phyloP scores from a whole-genome alignment of 1,140 invertebrate genomes.

The Colletes gigas region DNA sequence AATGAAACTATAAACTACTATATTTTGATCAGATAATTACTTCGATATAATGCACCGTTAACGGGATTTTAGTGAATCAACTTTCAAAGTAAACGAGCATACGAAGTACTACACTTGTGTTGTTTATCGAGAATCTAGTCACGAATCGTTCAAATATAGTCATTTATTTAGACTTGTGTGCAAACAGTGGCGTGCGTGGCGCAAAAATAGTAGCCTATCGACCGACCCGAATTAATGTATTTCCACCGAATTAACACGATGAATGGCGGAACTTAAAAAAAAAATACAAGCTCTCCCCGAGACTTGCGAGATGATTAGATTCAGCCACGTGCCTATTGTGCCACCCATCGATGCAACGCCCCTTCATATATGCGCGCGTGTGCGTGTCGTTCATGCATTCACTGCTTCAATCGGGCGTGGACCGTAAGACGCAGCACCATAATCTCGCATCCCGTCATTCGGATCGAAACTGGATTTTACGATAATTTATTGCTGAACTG shows the following conservation, averaged over 20 bases:
- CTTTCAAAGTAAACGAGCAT: not conserved
- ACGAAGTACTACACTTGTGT: not conserved
- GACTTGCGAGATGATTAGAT: conserved; percentile 71
- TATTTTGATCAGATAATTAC: too few relatives aligned
- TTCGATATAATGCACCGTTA: too few relatives aligned
- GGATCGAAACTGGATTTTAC: not conserved
- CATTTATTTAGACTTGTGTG: not conserved
- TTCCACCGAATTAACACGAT: conserved; percentile 65
- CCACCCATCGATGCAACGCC: conserved; percentile 56
- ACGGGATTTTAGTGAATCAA: too few relatives aligned
- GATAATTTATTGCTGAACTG: conserved; percentile 9
- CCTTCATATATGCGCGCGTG: conserved; percentile 47
- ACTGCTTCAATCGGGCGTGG: conserved; percentile 44
- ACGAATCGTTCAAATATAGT: not conserved
- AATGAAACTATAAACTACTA: too few relatives aligned
- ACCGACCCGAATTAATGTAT: conserved; percentile 60
- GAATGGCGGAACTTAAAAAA: conserved; percentile 58
- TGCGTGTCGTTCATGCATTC: conserved; percentile 30
- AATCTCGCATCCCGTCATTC: conserved; percentile 28
- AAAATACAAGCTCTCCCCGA: conserved; percentile 48
- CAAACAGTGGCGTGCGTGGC: not conserved
- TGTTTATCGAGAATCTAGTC: not conserved
- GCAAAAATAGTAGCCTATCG: not conserved
- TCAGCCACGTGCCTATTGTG: conserved; percentile 73
- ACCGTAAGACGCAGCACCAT: conserved; percentile 51